Evolutionary conservation across 1,140 invertebrate genomes (phyloP).

Genomic region (Orchestia grillus): DNA sequence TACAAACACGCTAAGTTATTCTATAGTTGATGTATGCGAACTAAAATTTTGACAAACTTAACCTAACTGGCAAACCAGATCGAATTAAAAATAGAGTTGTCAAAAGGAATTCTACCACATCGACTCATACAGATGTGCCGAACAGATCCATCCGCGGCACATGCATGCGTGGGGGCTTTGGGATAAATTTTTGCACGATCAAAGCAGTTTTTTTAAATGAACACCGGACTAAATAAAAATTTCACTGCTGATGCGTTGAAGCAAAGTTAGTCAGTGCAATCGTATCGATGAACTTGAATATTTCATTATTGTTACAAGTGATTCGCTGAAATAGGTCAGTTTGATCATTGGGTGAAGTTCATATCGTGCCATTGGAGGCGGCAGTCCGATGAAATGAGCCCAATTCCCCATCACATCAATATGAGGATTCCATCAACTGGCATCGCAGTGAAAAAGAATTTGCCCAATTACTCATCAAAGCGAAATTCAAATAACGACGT

Average conservation of each 20-base stretch:
- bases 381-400: too few relatives aligned
- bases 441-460: too few relatives aligned
- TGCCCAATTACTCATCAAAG: too few relatives aligned
- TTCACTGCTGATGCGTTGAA: not conserved
- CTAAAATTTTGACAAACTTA: not conserved
- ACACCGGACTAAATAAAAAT: not conserved
- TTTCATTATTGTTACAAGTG: not conserved
- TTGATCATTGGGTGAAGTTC: not conserved
- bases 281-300: not conserved
- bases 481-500: too few relatives aligned
- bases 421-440: too few relatives aligned
- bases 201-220: not conserved
- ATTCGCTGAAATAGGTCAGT: not conserved
- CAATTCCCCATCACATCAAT: too few relatives aligned
- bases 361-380: not conserved
- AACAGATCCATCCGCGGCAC: too few relatives aligned
- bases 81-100: not conserved
- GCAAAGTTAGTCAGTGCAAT: not conserved
- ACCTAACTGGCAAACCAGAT: not conserved
- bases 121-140: not conserved
- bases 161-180: not conserved
- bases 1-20: too few relatives aligned
- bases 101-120: not conserved
- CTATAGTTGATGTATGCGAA: not conserved
- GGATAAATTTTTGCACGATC: too few relatives aligned